A percentile compares a stretch with the other conserved stretches of the same genome.
phyloP scores from a whole-genome alignment of 2,888 invertebrate genomes.

The Colostygia pectinataria region DNA sequence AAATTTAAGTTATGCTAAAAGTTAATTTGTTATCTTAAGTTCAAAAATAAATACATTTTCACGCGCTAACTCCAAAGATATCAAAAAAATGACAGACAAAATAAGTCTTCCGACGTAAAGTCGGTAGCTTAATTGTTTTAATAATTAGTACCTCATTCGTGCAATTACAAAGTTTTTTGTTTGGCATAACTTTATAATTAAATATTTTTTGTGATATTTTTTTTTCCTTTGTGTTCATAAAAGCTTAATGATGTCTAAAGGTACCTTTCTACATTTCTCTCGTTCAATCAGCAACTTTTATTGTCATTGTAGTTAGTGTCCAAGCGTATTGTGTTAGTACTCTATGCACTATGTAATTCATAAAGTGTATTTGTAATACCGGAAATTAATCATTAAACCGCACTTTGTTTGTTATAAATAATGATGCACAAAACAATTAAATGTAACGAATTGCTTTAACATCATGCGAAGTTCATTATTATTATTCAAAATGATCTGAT shows the following conservation, averaged over 20 bases:
- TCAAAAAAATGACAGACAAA: constrained; percentile 42
- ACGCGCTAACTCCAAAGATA: constrained; percentile 52
- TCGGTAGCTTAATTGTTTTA: constrained; percentile 65
- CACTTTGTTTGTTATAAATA: not conserved
- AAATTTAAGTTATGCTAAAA: constrained; percentile 51
- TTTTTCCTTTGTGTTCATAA: too few relatives aligned
- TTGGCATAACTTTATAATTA: constrained; percentile 55
- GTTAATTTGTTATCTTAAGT: constrained; percentile 69
- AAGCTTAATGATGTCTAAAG: too few relatives aligned
- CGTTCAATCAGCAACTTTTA: too few relatives aligned
- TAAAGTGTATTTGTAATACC: too few relatives aligned
- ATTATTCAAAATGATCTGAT: constrained; percentile 2
- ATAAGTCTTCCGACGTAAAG: constrained; percentile 49
- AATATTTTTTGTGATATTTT: constrained; percentile 38
- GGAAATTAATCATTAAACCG: too few relatives aligned
- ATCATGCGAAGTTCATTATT: not conserved
- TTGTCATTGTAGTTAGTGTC: too few relatives aligned
- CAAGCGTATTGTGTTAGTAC: too few relatives aligned
- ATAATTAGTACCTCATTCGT: constrained; percentile 74
- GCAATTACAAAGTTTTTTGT: constrained; percentile 56
- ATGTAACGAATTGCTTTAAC: not conserved
- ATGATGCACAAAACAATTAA: not conserved
- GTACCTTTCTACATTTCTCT: too few relatives aligned
- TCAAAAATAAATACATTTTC: constrained; percentile 69
- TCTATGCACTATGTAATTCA: too few relatives aligned